These are phyloP conservation scores for Synanthedon andrenaeformis DNA, from an alignment of 2,888 invertebrate species.

Conservation along the genomic window DNA sequence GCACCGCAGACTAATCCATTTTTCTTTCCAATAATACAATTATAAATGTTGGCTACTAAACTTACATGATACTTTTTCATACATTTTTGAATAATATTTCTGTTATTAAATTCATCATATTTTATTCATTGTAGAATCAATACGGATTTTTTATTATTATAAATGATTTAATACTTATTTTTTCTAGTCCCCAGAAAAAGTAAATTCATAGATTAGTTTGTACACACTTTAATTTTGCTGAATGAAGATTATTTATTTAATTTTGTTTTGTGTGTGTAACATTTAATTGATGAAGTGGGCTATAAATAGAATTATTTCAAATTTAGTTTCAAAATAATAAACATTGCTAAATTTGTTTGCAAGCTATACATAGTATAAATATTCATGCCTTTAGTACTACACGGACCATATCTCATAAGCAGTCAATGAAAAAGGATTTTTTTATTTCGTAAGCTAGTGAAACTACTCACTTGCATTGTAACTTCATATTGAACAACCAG, in stretches of 20 bases:
- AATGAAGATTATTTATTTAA: no score
- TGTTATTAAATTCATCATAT: neutral
- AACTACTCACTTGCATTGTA: slow-evolving; percentile 75
- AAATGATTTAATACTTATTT: no score
- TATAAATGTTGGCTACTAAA: neutral
- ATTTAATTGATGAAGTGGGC: no score
- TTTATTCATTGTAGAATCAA: neutral
- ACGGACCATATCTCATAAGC: no score
- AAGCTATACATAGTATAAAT: no score
- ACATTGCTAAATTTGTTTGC: no score
- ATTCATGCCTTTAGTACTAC: no score
- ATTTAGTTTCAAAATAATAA: no score
- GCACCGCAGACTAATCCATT: neutral
- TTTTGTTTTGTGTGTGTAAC: no score
- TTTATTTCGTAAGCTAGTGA: neutral
- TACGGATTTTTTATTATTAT: neutral
- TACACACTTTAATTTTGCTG: neutral
- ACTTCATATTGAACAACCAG: slow-evolving; percentile 94
- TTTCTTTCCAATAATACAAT: neutral
- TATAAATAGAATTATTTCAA: no score
- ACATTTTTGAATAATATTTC: neutral
- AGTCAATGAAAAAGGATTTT: no score
- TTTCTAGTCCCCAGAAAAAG: neutral
- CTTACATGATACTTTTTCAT: no score
- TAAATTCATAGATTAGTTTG: neutral